phyloP scores from a whole-genome alignment of 2,888 invertebrate genomes.

The Smittia sp. region DNA sequence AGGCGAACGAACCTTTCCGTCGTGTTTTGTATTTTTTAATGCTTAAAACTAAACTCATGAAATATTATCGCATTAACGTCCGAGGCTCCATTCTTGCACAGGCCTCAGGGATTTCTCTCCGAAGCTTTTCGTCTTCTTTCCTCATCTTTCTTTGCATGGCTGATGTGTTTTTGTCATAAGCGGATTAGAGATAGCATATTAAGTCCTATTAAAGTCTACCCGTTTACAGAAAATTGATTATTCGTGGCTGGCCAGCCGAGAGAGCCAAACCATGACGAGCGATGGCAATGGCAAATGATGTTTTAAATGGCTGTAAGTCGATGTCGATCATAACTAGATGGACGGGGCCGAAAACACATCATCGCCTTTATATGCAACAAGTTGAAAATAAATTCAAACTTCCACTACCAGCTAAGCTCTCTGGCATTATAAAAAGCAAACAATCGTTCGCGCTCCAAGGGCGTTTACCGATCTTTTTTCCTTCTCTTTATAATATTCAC shows the following conservation, averaged over 20 bases:
- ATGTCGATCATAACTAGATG: neutral
- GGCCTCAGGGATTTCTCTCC: neutral
- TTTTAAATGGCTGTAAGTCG: neutral
- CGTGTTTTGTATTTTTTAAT: neutral
- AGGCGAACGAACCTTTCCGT: neutral
- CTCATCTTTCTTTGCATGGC: neutral
- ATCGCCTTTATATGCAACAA: neutral
- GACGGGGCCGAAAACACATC: neutral
- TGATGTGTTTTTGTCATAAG: neutral
- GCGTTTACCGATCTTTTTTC: constrained; percentile 1
- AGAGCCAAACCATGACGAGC: neutral
- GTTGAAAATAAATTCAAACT: neutral
- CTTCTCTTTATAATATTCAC: neutral
- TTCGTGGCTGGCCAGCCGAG: neutral
- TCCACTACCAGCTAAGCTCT: too few relatives aligned
- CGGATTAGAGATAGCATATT: constrained; percentile 1
- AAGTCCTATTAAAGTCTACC: constrained; percentile 5
- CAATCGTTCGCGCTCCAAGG: constrained; percentile 4
- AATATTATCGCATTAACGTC: constrained; percentile 5
- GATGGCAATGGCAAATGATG: neutral
- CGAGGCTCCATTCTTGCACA: neutral
- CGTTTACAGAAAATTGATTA: constrained; percentile 7
- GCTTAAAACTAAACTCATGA: constrained; percentile 1
- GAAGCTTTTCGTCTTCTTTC: neutral
- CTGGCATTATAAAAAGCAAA: neutral